phyloP scores from a whole-genome alignment of 1,140 invertebrate genomes.

The Aplysia californica region DNA sequence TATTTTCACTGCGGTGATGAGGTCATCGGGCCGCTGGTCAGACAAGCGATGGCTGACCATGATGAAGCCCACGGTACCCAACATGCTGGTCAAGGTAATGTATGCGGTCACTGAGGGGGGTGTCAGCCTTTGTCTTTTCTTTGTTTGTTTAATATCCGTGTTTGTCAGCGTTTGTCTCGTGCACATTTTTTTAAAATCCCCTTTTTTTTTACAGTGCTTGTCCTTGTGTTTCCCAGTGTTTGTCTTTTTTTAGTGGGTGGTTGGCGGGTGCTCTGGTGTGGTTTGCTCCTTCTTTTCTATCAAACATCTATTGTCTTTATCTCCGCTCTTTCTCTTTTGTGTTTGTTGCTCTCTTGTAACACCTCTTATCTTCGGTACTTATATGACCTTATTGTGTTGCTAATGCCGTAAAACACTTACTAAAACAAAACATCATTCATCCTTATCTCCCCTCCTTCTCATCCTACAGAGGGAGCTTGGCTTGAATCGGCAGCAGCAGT shows the following conservation, averaged over 20 bases:
- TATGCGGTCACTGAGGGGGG: not conserved
- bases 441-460: not conserved
- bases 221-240: not conserved
- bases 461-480: conserved; percentile 61
- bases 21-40: not conserved
- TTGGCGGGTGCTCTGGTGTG: too few relatives aligned
- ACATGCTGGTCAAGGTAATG: conserved; percentile 1
- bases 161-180: not conserved
- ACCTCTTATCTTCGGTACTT: not conserved
- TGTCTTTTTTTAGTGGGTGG: too few relatives aligned
- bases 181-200: not conserved
- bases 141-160: not conserved
- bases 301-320: too few relatives aligned
- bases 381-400: not conserved
- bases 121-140: not conserved
- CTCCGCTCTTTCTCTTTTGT: not conserved
- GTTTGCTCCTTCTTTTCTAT: too few relatives aligned
- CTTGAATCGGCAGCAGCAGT: conserved; percentile 37
- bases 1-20: not conserved
- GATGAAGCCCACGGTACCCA: not conserved
- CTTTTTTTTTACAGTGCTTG: not conserved
- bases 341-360: not conserved
- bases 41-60: not conserved
- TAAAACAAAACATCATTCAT: too few relatives aligned
- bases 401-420: too few relatives aligned